A percentile compares a stretch with the other conserved stretches of the same genome.
Evolutionary conservation across 2,797 vertebrate species (phyloP).

Genomic region (Antennarius maculatus): DNA sequence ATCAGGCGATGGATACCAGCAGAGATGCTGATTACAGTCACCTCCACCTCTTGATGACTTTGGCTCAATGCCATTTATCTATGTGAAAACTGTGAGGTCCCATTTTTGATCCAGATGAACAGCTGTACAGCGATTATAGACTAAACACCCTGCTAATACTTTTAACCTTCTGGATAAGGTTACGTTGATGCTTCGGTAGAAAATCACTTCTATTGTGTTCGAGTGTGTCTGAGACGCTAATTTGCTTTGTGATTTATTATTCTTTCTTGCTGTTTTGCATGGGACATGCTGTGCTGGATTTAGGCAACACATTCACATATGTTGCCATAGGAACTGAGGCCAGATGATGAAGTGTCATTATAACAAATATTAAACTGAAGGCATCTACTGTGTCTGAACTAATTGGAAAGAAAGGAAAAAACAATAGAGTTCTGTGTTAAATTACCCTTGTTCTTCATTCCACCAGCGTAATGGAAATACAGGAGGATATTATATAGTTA

Average conservation of each 20-base stretch:
- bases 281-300: constrained; percentile 8
- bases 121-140: too few relatives aligned
- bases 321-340: constrained; percentile 5
- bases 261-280: constrained; percentile 9
- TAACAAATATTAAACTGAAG: constrained; percentile 23
- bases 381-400: constrained; percentile 30
- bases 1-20: constrained; percentile 60
- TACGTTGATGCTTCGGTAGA: constrained; percentile 10
- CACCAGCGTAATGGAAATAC: constrained; percentile 41
- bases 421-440: constrained; percentile 11
- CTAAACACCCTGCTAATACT: constrained; percentile 12
- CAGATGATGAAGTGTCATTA: constrained; percentile 39
- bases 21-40: constrained; percentile 58
- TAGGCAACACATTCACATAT: constrained; percentile 24
- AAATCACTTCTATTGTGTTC: neutral
- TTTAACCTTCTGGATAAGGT: constrained; percentile 21
- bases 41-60: constrained; percentile 54
- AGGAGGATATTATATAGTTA: constrained; percentile 35
- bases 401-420: constrained; percentile 39
- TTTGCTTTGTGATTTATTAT: constrained; percentile 25
- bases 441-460: constrained; percentile 30
- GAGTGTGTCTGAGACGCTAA: neutral
- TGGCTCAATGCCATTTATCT: constrained; percentile 8
- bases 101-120: too few relatives aligned
- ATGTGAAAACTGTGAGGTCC: too few relatives aligned